A percentile compares a stretch with the other conserved stretches of the same genome.
Conservation (phyloP, 2,113 vertebrate species). For the Mola mola region DNA sequence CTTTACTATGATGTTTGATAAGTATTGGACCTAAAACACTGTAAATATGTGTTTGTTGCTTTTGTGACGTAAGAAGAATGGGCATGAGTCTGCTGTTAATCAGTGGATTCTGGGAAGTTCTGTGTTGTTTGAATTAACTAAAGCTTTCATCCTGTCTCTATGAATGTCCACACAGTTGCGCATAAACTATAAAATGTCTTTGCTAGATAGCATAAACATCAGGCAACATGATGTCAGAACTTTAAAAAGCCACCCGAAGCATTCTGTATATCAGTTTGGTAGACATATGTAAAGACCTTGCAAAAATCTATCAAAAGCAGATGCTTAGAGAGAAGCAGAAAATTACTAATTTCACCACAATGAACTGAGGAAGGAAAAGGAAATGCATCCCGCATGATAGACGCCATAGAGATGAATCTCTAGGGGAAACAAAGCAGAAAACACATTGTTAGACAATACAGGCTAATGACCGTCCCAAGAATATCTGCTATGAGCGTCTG, state of each 20-base stretch:
- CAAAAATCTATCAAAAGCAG: conserved; percentile 16
- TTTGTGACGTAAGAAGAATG: too few relatives aligned
- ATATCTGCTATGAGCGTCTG: conserved; percentile 31
- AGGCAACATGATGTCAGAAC: neutral
- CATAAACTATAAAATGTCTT: too few relatives aligned
- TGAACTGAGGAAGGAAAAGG: neutral
- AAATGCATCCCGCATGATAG: conserved; percentile 4
- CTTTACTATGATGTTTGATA: too few relatives aligned
- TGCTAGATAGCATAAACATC: too few relatives aligned
- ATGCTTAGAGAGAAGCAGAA: neutral
- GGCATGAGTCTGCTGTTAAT: too few relatives aligned
- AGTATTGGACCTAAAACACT: too few relatives aligned
- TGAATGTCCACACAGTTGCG: too few relatives aligned
- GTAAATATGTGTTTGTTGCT: too few relatives aligned
- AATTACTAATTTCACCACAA: conserved; percentile 18
- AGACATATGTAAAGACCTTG: neutral
- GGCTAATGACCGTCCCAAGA: conserved; percentile 27
- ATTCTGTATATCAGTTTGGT: neutral
- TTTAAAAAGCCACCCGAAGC: neutral
- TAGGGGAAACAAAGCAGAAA: conserved; percentile 25
- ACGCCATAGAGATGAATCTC: conserved; percentile 39
- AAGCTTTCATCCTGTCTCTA: too few relatives aligned
- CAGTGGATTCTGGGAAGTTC: too few relatives aligned
- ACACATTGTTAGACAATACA: conserved; percentile 10
- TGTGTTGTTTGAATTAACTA: too few relatives aligned